phyloP scores from a whole-genome alignment of 2,797 vertebrate genomes.

The Bradypus variegatus region DNA sequence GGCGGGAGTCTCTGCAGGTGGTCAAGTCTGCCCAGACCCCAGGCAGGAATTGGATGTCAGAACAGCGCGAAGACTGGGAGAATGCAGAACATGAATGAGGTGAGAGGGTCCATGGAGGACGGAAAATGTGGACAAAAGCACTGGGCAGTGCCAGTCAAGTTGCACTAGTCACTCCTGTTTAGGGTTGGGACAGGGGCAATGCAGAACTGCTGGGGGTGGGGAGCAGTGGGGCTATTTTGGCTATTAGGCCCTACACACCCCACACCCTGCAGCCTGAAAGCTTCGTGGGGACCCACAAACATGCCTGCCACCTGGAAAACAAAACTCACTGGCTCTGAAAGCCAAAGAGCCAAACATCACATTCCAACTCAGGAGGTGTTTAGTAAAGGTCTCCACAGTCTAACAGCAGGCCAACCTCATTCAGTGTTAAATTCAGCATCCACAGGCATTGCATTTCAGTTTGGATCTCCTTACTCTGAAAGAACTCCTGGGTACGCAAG shows the following conservation, averaged over 20 bases:
- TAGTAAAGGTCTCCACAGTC: background rate
- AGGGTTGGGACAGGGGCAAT: fast-evolving
- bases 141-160: fast-evolving
- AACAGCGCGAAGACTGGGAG: fast-evolving
- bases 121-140: fast-evolving
- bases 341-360: background rate
- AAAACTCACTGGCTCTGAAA: background rate
- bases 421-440: fast-evolving
- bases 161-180: fast-evolving
- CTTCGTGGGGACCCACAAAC: too few species aligned
- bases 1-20: background rate
- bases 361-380: fast-evolving
- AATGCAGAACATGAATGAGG: fast-evolving
- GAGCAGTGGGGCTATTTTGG: background rate
- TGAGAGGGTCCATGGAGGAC: background rate
- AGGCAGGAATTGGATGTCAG: fast-evolving
- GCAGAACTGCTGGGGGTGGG: background rate
- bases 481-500: background rate
- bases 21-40: fast-evolving
- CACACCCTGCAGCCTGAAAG: background rate
- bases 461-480: background rate
- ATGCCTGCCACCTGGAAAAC: background rate
- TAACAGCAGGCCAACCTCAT: fast-evolving
- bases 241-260: background rate
- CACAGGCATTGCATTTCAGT: background rate